Percentiles rank a stretch among this genome's conserved stretches.
phyloP scores from a whole-genome alignment of 2,113 vertebrate genomes.

The Spilogale gracilis region DNA sequence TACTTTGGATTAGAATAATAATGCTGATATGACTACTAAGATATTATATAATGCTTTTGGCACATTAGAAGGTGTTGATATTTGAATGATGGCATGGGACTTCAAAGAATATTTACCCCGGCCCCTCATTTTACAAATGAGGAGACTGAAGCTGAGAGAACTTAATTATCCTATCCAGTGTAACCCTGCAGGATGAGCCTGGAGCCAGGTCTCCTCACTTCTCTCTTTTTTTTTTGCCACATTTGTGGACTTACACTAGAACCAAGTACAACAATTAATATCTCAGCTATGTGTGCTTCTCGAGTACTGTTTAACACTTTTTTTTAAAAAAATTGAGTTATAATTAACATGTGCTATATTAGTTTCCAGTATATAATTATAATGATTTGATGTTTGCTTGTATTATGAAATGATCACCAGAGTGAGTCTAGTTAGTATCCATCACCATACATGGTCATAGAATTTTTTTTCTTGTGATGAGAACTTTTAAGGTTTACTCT shows the following conservation, averaged over 20 bases:
- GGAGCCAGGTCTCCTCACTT: not conserved
- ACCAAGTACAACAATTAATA: not conserved
- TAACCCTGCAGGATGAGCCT: not conserved
- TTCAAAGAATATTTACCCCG: not conserved
- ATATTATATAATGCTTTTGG: conserved; percentile 30
- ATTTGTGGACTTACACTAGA: not conserved
- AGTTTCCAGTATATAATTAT: not conserved
- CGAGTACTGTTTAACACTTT: not conserved
- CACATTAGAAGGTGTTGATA: not conserved
- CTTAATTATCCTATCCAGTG: not conserved
- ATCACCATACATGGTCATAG: not conserved
- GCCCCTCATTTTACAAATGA: not conserved
- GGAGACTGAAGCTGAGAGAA: conserved; percentile 38
- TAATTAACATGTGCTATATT: not conserved
- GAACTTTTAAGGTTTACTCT: not conserved
- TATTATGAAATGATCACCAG: not conserved
- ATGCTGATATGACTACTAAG: conserved; percentile 31
- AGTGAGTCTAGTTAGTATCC: not conserved
- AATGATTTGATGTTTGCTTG: not conserved
- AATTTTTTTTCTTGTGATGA: not conserved
- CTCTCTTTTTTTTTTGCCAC: not conserved
- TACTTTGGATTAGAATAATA: conserved; percentile 57
- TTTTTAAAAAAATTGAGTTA: not conserved
- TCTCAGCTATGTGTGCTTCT: not conserved
- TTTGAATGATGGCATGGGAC: not conserved